These are phyloP conservation scores for Bombylius discolor DNA, from an alignment of 2,888 invertebrate species.

Conservation along the genomic window DNA sequence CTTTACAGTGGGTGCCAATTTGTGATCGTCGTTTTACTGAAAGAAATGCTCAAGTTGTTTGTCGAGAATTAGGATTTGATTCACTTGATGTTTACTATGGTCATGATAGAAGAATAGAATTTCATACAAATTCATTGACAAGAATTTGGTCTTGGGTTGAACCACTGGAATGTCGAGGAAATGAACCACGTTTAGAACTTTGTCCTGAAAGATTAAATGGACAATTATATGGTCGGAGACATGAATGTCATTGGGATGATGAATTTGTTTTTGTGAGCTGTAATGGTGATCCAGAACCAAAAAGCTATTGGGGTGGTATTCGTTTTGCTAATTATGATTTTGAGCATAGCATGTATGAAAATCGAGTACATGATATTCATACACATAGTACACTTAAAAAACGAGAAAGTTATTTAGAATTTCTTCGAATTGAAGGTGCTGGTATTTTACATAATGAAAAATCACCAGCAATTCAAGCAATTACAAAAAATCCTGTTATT, in stretches of 20 bases:
- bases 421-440: conserved; percentile 77
- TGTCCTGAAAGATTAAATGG: conserved; percentile 82
- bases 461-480: conserved; percentile 81
- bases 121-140: conserved; percentile 75
- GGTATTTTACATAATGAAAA: conserved; percentile 93
- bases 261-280: conserved; percentile 90
- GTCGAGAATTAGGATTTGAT: conserved; percentile 81
- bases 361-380: conserved; percentile 66
- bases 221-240: conserved; percentile 70
- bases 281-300: conserved; percentile 45
- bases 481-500: conserved; percentile 72
- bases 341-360: conserved; percentile 71
- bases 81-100: conserved; percentile 80
- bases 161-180: conserved; percentile 71
- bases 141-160: conserved; percentile 93
- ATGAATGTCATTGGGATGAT: conserved; percentile 80
- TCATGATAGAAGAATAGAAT: conserved; percentile 72
- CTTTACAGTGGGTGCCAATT: conserved; percentile 91
- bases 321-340: conserved; percentile 82
- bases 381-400: conserved; percentile 58
- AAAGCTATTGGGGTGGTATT: conserved; percentile 92
- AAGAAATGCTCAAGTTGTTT: conserved; percentile 92
- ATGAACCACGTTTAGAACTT: conserved; percentile 63
- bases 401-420: conserved; percentile 64
- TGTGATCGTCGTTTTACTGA: conserved; percentile 94